Percentiles rank a stretch among this genome's conserved stretches.
phyloP scores from a whole-genome alignment of 2,888 invertebrate species.

The Deroplatys truncata region DNA sequence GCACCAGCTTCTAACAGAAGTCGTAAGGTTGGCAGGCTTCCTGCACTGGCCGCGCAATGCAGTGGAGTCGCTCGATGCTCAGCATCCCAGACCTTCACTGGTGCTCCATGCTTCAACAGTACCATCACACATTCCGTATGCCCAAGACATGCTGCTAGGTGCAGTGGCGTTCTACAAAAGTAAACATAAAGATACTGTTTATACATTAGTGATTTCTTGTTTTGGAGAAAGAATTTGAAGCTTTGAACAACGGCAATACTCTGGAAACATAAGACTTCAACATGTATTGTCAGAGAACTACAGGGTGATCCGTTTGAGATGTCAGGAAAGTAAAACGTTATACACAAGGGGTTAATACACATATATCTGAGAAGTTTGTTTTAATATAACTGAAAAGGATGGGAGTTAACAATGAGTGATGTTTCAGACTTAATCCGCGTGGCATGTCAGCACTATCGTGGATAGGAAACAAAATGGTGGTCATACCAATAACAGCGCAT shows the following conservation, averaged over 20 bases:
- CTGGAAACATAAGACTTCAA: too few relatives aligned
- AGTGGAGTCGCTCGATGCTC: constrained; percentile 67
- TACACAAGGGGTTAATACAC: too few relatives aligned
- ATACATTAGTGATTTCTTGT: background rate
- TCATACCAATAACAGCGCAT: too few relatives aligned
- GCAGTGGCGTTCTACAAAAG: constrained; percentile 58
- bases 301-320: too few relatives aligned
- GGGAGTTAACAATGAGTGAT: too few relatives aligned
- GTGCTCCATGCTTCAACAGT: constrained; percentile 63
- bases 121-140: constrained; percentile 66
- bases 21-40: constrained; percentile 57
- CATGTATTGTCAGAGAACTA: too few relatives aligned
- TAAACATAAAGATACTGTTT: background rate
- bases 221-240: background rate
- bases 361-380: too few relatives aligned
- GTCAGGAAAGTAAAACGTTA: too few relatives aligned
- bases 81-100: constrained; percentile 69
- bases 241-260: background rate
- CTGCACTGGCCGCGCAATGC: constrained; percentile 70
- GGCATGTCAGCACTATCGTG: too few relatives aligned
- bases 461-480: too few relatives aligned
- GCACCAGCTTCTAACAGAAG: constrained; percentile 67
- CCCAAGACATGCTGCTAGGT: constrained; percentile 74
- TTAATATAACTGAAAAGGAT: too few relatives aligned
- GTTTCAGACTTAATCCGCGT: too few relatives aligned